Base-by-base conservation (phyloP, 1,140 invertebrate genomes). In the Berghia stephanieae region DNA sequence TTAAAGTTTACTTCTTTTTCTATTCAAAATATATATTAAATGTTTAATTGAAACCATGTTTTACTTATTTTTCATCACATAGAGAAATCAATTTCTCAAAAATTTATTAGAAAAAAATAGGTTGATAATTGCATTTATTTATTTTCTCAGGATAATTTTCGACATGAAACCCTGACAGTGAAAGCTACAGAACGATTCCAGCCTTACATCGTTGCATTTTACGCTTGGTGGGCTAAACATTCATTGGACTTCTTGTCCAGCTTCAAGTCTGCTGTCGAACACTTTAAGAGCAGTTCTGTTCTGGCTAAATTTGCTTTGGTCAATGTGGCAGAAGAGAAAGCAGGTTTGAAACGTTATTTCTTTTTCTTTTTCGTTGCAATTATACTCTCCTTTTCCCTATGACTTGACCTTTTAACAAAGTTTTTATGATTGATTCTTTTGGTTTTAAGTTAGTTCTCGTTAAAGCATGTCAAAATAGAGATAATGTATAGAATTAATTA, bases 251-350 rank as follows among this genome's bases (percentile, higher is more conserved):
- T 16, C 27, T 31, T 63, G 10, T 24, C 13, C 34, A 16, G 18
- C 8, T 16, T 63, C 57, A 10, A 27, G 34, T 10, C 8, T 24
- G 10, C 57, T 16, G 57, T 63, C 18, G 57, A 63, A 16, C 18
- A 63, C 18, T 16, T 63, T 8, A 10, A 27, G 34, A 16, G 10
- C 8, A 16, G 18, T 31, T 63, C 57, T 63, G 27, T 63, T 8
- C 18, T 10, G 57, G 57, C 27, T 8, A 63, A 27, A 63, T 63
- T 63, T 63, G 57, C 57, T 16, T 63, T 63, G 57, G 57, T 63
- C 10, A 63, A 63, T 63, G 57, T 63, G 8, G 10, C 13, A 63
- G 10, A 63, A 27, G 57, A 63, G 27, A 63, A 63, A 63, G 34
- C 57, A 63, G 27, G 57, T 63, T n/a, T n/a, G n/a, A n/a, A n/a